Evolutionary conservation across 2,113 vertebrate species (phyloP), one percentile per base, ranked within the genome.

Genomic region (Neodontobutis hainanensis): DNA sequence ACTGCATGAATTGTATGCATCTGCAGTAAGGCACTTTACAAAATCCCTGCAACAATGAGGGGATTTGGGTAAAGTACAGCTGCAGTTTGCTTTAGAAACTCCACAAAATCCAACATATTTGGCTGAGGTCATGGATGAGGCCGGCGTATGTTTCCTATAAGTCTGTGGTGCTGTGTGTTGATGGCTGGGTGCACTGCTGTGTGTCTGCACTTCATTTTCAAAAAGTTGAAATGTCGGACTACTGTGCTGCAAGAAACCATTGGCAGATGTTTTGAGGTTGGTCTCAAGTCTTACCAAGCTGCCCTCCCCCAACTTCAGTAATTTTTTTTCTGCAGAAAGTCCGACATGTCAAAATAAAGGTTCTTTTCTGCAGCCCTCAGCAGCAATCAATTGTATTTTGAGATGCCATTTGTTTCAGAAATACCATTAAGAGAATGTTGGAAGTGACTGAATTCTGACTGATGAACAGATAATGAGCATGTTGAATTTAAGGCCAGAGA

Each of bases 241-340:
- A 58, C 61, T 40, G 72, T 34, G 73, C 40, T 63, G 58, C 45
- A 34, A 70, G 58, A 50, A 80, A 59, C 49, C 11, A 15, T 15
- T 53, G 70, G 74, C 83, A 89, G 87, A 86, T 88, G 87, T 81
- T 88, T 76, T 46, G 80, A 74, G 73, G 71, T 81, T 63, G 66
- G 70, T 72, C 36, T 5, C 12, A 12, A 75, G 57, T 76, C 80
- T 83, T 73, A 11, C 53, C 62, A 58, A 75, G 65, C 57, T 32
- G 65, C 19, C 19, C 19, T 81, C 84, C 80, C 65, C 55, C 11
- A 46, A 14, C 16, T 6, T 52, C 68, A 35, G 77, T 70, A 52
- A 70, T 74, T 67, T 82, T 57, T 65, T 27, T 67, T n/a, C n/a
- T 6, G 5, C 48, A 79, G 75, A 68, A 63, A 19, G 60, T 50